These are phyloP conservation scores for Rhabditophanes sp. DNA, from an alignment of 2,888 invertebrate species.

Conservation along the genomic window DNA sequence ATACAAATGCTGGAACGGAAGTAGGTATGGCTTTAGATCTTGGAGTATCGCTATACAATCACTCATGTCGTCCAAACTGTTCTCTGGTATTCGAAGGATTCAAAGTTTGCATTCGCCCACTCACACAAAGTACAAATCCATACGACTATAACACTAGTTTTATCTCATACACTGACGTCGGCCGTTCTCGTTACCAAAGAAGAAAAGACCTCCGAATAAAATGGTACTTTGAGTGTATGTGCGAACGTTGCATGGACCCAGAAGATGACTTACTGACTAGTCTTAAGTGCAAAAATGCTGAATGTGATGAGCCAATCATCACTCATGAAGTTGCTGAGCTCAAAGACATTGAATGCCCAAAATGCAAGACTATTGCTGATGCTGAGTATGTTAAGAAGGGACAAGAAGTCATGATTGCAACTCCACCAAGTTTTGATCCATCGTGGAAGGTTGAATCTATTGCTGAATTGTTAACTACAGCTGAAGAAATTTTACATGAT, in stretches of 20 bases:
- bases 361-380: conserved; percentile 17
- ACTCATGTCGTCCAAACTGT: conserved; percentile 37
- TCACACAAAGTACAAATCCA: conserved; percentile 14
- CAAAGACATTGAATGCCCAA: conserved; percentile 24
- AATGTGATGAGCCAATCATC: conserved; percentile 29
- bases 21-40: conserved; percentile 40
- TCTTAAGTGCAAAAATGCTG: conserved; percentile 16
- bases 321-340: conserved; percentile 23
- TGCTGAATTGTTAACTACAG: conserved; percentile 16
- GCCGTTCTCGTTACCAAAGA: conserved; percentile 22
- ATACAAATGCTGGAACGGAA: conserved; percentile 36
- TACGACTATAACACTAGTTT: conserved; percentile 13
- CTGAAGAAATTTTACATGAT: conserved; percentile 27
- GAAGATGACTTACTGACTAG: conserved; percentile 34
- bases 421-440: conserved; percentile 19
- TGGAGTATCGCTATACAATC: conserved; percentile 29
- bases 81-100: conserved; percentile 42
- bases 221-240: conserved; percentile 38
- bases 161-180: conserved; percentile 42
- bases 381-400: conserved; percentile 13
- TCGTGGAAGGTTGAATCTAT: conserved; percentile 7
- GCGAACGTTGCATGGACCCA: conserved; percentile 31
- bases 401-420: conserved; percentile 26
- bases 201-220: conserved; percentile 16
- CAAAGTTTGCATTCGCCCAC: conserved; percentile 31